Conservation (phyloP, 2,113 vertebrate genomes). For the Anser cygnoides region DNA sequence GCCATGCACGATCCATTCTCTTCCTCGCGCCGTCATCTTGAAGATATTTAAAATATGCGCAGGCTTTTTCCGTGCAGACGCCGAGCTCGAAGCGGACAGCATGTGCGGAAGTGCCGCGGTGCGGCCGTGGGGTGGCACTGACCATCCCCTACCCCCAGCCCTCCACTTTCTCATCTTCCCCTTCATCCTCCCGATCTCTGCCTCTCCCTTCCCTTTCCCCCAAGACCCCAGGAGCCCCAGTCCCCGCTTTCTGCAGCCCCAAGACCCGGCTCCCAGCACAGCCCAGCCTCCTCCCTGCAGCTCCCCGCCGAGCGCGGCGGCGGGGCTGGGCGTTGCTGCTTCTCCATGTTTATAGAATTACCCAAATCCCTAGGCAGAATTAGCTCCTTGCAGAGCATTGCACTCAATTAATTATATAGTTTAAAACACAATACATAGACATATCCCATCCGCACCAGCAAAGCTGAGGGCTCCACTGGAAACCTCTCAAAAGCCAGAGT, state of each 20-base stretch:
- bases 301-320: rapidly evolving
- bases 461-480: not conserved
- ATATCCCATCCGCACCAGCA: conserved; percentile 3
- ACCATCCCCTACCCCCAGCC: not conserved
- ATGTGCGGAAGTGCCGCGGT: rapidly evolving
- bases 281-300: not conserved
- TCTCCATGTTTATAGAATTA: not conserved
- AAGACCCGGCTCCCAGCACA: rapidly evolving
- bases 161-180: not conserved
- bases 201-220: not conserved
- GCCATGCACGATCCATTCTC: not conserved
- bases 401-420: conserved; percentile 20
- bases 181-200: not conserved
- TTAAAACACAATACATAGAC: conserved; percentile 19
- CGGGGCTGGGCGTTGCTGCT: not conserved
- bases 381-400: conserved; percentile 18
- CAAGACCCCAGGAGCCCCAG: not conserved
- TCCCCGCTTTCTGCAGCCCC: not conserved
- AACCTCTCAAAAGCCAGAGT: rapidly evolving
- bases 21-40: not conserved
- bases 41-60: rapidly evolving
- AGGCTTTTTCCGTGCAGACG: not conserved
- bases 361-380: not conserved
- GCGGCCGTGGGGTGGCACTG: not conserved
- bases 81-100: rapidly evolving